Evolutionary conservation across 2,113 vertebrate species (phyloP), one percentile per base, ranked within the genome.

Genomic region (Callospermophilus lateralis): DNA sequence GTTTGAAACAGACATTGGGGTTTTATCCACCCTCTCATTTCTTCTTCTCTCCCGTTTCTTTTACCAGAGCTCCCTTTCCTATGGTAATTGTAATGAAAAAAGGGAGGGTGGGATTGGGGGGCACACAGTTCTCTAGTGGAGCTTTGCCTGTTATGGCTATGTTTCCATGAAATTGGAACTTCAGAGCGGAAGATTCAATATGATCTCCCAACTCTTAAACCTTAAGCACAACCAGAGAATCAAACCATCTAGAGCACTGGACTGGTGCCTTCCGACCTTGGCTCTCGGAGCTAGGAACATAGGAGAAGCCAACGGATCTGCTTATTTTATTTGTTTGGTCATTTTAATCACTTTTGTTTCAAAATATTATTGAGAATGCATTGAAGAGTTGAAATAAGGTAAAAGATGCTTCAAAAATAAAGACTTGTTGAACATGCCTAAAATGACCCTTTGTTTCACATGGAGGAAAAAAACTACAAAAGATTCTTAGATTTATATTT

Each of bases 341-440:
- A 89, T 96, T 94, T 97, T 45, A 84, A 93, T 92, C 45, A 77
- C 63, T 93, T 87, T 97, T 93, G 39, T 89, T 92, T 94, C 80
- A 93, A 96, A 97, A 94, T 94, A 96, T 87, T 93, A 61, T 89
- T 92, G 53, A 95, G 81, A 96, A 65, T 65, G 12, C 61, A 58
- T 63, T 37, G 12, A 93, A 80, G 67, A 89, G 39, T 74, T 94
- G 85, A 96, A 90, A 90, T 90, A 92, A 90, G 72, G 84, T 90
- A 89, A 93, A 68, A 94, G 26, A 12, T 45, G 58, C 73, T 94
- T 97, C 67, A 91, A 97, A 85, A 94, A 63, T 79, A 90, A 76
- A 84, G 4, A 81, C n/a, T 30, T 90, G 22, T 78, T 94, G 48
- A 89, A 10, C 34, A 88, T 48, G 73, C 90, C 9, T 76, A 11